Percentiles rank a stretch among this genome's conserved stretches.
These are phyloP conservation scores for Tachina lurida DNA, from an alignment of 2,888 invertebrate genomes.

Conservation along the genomic window DNA sequence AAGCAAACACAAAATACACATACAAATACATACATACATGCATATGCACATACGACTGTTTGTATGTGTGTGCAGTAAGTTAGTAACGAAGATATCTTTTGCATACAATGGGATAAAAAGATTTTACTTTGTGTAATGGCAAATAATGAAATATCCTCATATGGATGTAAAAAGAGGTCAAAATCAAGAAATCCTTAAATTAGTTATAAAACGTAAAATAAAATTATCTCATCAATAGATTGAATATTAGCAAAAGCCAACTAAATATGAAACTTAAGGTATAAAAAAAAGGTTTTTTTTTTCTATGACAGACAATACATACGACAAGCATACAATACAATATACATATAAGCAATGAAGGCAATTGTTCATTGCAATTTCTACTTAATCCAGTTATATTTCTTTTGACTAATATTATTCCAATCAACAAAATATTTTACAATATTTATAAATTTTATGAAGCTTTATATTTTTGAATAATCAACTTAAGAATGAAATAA, in stretches of 20 bases:
- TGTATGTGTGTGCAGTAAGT: neutral
- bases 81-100: conserved; percentile 60
- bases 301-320: too few relatives aligned
- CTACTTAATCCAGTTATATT: too few relatives aligned
- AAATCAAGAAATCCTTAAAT: conserved; percentile 61
- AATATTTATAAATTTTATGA: too few relatives aligned
- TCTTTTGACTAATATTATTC: too few relatives aligned
- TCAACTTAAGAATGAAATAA: too few relatives aligned
- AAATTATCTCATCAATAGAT: conserved; percentile 56
- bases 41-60: neutral
- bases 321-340: too few relatives aligned
- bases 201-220: conserved; percentile 58
- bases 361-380: too few relatives aligned
- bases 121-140: conserved; percentile 57
- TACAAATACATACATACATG: neutral
- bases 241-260: conserved; percentile 49
- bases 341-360: too few relatives aligned
- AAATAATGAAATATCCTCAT: conserved; percentile 43
- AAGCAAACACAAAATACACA: conserved; percentile 11
- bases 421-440: too few relatives aligned
- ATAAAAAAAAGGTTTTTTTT: neutral
- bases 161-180: conserved; percentile 57
- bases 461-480: too few relatives aligned
- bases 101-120: conserved; percentile 63
- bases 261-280: neutral